Conservation (phyloP, 2,113 vertebrate species). For the Microtus richardsoni region DNA sequence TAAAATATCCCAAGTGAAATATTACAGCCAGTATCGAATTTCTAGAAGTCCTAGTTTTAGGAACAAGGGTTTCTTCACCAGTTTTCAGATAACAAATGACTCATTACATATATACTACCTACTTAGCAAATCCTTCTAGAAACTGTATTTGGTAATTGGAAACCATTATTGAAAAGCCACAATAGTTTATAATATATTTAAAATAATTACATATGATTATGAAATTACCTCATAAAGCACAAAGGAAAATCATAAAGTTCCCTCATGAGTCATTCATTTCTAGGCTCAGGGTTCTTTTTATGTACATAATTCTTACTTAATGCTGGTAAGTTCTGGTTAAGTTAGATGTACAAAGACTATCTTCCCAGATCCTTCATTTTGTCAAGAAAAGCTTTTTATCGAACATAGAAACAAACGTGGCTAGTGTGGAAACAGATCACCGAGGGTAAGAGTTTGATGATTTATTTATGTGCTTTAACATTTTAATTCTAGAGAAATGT, state of each 20-base stretch:
- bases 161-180: conserved; percentile 81
- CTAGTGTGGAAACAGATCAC: neutral
- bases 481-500: neutral
- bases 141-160: conserved; percentile 83
- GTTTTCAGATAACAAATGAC: conserved; percentile 80
- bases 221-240: conserved; percentile 86
- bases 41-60: conserved; percentile 77
- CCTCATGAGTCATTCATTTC: conserved; percentile 81
- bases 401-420: neutral
- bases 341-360: conserved; percentile 67
- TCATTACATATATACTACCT: conserved; percentile 75
- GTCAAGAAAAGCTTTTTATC: neutral
- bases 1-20: conserved; percentile 74
- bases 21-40: conserved; percentile 44
- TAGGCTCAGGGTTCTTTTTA: neutral
- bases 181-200: conserved; percentile 90
- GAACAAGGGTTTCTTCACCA: conserved; percentile 72
- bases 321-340: conserved; percentile 76
- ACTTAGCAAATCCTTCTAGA: conserved; percentile 82
- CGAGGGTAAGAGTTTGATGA: neutral
- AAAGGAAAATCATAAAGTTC: conserved; percentile 76
- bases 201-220: conserved; percentile 88
- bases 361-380: conserved; percentile 55
- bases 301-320: conserved; percentile 71
- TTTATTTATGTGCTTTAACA: neutral